These are phyloP conservation scores for Mactra quadrangularis DNA, from an alignment of 1,140 invertebrate species.

Conservation along the genomic window DNA sequence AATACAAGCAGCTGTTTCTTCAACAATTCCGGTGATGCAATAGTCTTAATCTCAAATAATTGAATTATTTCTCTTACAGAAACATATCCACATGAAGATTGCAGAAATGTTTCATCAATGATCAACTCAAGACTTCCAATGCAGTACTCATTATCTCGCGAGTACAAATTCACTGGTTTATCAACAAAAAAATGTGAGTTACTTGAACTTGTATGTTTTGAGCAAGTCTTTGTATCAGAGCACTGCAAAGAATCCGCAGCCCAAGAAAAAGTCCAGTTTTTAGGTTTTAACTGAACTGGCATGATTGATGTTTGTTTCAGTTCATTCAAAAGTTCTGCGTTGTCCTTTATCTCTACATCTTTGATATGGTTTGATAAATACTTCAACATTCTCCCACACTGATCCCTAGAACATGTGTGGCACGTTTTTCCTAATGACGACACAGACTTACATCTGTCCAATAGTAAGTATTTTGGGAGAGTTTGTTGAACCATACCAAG, in stretches of 20 bases:
- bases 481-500: slow-evolving; percentile 65
- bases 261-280: slow-evolving; percentile 46
- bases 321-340: not conserved
- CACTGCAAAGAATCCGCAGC: not conserved
- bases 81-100: too few relatives aligned
- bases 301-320: not conserved
- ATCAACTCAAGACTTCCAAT: slow-evolving; percentile 6
- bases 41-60: not conserved
- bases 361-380: slow-evolving; percentile 16
- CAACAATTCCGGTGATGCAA: not conserved
- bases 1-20: not conserved
- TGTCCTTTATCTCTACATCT: not conserved
- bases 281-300: slow-evolving; percentile 13
- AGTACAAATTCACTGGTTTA: not conserved
- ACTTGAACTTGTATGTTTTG: not conserved
- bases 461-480: slow-evolving; percentile 44
- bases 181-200: not conserved
- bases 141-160: not conserved
- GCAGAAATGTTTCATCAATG: slow-evolving; percentile 14
- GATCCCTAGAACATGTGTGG: slow-evolving; percentile 8
- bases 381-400: slow-evolving; percentile 36
- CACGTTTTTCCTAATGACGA: slow-evolving; percentile 24
- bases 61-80: not conserved
- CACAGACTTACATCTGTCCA: slow-evolving; percentile 62
- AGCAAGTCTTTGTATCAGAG: not conserved